Evolutionary conservation across 2,113 vertebrate genomes (phyloP).

Genomic region (Nesoenas mayeri): DNA sequence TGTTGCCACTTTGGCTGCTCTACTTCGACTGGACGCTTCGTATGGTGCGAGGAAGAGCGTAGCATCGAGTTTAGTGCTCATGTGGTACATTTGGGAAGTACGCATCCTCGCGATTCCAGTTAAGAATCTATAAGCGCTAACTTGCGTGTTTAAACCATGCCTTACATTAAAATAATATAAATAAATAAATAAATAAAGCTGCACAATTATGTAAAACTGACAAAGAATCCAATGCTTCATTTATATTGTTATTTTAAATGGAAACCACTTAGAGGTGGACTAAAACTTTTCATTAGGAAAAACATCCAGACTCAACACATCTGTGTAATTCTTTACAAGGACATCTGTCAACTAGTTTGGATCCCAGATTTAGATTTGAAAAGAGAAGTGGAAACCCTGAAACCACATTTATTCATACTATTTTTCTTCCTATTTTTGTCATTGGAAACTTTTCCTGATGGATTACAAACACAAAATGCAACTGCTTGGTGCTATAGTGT

Average conservation of each 20-base stretch:
- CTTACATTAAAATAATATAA: constrained; percentile 32
- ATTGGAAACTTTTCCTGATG: background rate
- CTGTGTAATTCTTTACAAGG: background rate
- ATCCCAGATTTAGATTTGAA: background rate
- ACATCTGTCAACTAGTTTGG: background rate
- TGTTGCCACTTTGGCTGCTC: background rate
- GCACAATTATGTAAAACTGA: constrained; percentile 19
- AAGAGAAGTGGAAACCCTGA: constrained; percentile 5
- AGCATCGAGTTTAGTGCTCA: background rate
- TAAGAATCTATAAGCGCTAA: constrained; percentile 22
- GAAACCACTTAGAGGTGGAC: constrained; percentile 4
- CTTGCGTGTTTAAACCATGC: constrained; percentile 57
- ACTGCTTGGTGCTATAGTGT: background rate
- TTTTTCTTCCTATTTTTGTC: background rate
- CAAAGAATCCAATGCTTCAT: constrained; percentile 28
- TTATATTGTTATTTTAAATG: constrained; percentile 27
- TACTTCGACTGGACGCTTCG: background rate
- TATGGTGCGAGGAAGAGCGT: background rate
- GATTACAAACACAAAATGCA: background rate
- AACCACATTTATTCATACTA: background rate
- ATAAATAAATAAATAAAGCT: background rate
- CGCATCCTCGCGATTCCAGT: background rate
- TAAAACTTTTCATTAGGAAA: constrained; percentile 10
- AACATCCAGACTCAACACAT: background rate
- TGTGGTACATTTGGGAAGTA: background rate